phyloP scores from a whole-genome alignment of 2,888 invertebrate species.

The Ecliptopera silaceata region DNA sequence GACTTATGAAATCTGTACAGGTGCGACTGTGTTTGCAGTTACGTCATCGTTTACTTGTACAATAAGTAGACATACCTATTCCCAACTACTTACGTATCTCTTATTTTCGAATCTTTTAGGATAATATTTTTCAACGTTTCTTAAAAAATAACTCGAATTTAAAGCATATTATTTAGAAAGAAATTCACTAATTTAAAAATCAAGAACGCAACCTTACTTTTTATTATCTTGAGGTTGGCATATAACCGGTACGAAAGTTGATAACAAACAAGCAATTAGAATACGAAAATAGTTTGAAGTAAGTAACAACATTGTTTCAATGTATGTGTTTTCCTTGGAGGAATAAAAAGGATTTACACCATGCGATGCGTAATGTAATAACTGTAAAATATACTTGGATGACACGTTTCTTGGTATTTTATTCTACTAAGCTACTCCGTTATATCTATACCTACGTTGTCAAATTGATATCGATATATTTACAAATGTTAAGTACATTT shows the following conservation, averaged over 20 bases:
- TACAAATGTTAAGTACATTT: too few relatives aligned
- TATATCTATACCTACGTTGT: too few relatives aligned
- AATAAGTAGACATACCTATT: conserved; percentile 33
- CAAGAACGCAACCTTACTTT: conserved; percentile 49
- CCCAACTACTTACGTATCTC: conserved; percentile 34
- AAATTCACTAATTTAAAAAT: conserved; percentile 43
- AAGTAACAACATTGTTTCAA: conserved; percentile 51
- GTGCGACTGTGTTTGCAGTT: conserved; percentile 59
- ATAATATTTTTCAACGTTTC: not conserved
- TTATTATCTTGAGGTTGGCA: conserved; percentile 61
- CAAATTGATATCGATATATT: too few relatives aligned
- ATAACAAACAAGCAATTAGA: conserved; percentile 68
- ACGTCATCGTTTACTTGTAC: conserved; percentile 56
- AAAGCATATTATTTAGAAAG: not conserved
- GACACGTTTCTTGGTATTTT: too few relatives aligned
- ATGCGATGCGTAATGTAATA: conserved; percentile 6
- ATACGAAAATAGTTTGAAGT: conserved; percentile 63
- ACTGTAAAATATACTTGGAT: too few relatives aligned
- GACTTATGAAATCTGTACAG: conserved; percentile 74
- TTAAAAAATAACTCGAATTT: too few relatives aligned
- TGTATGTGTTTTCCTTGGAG: conserved; percentile 53
- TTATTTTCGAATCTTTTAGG: conserved; percentile 21
- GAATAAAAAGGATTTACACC: conserved; percentile 4
- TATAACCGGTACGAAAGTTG: conserved; percentile 58
- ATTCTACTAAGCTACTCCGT: too few relatives aligned